Conservation (phyloP, 2,888 invertebrate species). For the Mythimna albipuncta region DNA sequence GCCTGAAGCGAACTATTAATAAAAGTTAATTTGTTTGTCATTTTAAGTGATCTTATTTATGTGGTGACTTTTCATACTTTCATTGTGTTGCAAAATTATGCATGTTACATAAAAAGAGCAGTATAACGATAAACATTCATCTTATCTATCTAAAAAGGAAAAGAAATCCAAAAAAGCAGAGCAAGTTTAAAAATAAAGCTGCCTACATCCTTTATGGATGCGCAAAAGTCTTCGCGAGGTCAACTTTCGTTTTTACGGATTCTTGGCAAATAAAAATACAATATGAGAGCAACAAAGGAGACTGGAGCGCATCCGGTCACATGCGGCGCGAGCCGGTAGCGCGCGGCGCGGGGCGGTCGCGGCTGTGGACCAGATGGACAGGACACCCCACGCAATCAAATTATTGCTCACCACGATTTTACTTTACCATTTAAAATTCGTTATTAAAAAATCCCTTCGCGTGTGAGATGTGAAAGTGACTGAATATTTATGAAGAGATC, state of each 20-base stretch:
- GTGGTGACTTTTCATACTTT: slow-evolving; percentile 17
- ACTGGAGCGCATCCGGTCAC: slow-evolving; percentile 72
- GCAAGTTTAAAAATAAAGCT: slow-evolving; percentile 64
- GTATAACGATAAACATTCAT: slow-evolving; percentile 33
- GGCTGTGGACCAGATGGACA: slow-evolving; percentile 21
- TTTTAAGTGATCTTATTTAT: slow-evolving; percentile 33
- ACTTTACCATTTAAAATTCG: slow-evolving; percentile 67
- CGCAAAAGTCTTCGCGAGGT: slow-evolving; percentile 72
- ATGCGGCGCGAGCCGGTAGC: slow-evolving; percentile 29
- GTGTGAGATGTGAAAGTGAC: slow-evolving; percentile 81
- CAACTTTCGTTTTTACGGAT: slow-evolving; percentile 83
- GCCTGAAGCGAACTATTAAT: background rate
- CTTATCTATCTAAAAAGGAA: slow-evolving; percentile 55
- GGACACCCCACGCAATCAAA: slow-evolving; percentile 70
- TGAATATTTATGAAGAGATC: slow-evolving; percentile 85
- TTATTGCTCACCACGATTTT: slow-evolving; percentile 65
- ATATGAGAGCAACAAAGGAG: slow-evolving; percentile 77
- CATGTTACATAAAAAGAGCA: slow-evolving; percentile 44
- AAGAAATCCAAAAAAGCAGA: slow-evolving; percentile 60
- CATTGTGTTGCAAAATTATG: slow-evolving; percentile 30
- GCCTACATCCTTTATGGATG: slow-evolving; percentile 61
- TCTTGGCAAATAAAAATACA: slow-evolving; percentile 78
- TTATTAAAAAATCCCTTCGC: slow-evolving; percentile 75
- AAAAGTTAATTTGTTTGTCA: slow-evolving; percentile 9
- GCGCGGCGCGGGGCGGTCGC: background rate